Conservation (phyloP, 2,888 invertebrate species). For the Acrobasis consociella region DNA sequence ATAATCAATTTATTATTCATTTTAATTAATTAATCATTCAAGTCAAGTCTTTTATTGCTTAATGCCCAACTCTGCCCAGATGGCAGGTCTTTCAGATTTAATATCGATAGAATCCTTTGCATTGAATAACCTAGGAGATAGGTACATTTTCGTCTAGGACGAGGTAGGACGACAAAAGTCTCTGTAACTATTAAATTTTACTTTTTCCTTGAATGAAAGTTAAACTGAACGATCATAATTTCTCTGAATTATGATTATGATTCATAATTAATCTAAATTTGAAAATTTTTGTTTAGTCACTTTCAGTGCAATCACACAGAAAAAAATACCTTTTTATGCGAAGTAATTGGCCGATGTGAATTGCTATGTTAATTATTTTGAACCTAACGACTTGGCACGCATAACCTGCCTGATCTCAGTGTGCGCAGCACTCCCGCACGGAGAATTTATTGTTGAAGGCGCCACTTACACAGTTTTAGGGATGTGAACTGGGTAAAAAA, state of each 20-base stretch:
- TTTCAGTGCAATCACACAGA: slow-evolving; percentile 35
- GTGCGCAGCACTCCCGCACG: slow-evolving; percentile 32
- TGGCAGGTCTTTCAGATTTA: not conserved
- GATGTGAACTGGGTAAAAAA: no score
- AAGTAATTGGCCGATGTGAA: slow-evolving; percentile 36
- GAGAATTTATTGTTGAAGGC: slow-evolving; percentile 57
- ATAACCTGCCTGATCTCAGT: slow-evolving; percentile 47
- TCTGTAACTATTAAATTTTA: no score
- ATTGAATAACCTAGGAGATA: no score
- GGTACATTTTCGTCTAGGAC: no score
- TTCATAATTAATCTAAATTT: no score
- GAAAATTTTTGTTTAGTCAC: slow-evolving; percentile 10
- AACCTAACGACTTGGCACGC: slow-evolving; percentile 53
- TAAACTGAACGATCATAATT: not conserved
- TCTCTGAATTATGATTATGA: no score
- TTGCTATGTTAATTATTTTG: slow-evolving; percentile 57
- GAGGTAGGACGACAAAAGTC: no score
- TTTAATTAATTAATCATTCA: no score
- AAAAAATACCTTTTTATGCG: slow-evolving; percentile 15
- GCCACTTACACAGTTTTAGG: slow-evolving; percentile 44
- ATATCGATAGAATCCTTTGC: not conserved
- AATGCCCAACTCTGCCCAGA: no score
- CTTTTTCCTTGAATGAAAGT: no score
- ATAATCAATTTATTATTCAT: no score
- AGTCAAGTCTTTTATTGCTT: no score